Evolutionary conservation across 1,140 invertebrate genomes (phyloP), one percentile per base, ranked within the genome.

Genomic region (Pantala flavescens): DNA sequence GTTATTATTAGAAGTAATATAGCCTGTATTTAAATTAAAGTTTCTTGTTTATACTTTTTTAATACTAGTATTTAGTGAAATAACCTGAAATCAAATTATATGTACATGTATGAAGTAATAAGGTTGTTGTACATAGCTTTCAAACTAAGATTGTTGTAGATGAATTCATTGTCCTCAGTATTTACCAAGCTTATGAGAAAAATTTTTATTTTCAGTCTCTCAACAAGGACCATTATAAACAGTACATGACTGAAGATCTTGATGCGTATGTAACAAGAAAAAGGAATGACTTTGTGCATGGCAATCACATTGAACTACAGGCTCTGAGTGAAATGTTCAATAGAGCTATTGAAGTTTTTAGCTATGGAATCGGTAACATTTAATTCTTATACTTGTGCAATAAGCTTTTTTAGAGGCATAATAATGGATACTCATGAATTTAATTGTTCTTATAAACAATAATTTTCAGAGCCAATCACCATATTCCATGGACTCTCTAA

Each of bases 241-340:
- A 94, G 78, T 97, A 95, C 85, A 90, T 97, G 21, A 96, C 95
- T 1, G 95, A 97, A 83, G 93, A 97, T 84, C 95, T 97, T 82
- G 89, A 88, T 72, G 90, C 88, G 23, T 97, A 97, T 80, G 88
- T 97, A 19, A 88, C 88, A 80, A 85, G 95, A 23, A 94, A 94
- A 83, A 84, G 92, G 11, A 84, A 87, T 75, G 89, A 91, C 76
- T 88, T 89, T 81, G 92, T 92, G 71, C 95, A 96, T 84, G 95
- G 95, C 55, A 97, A 97, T 84, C 95, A 97, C 82, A 90, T 97
- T 78, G 95, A 97, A 84, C 94, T 97, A 81, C 95, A 97, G 83
- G 95, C 95, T 28, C 90, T 97, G 85, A 93, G 92, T 77, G 95
- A 97, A 86, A 90, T 97, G 83, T 97, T 94, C 81, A 96, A 95